Base-by-base conservation (phyloP, 64 coral and sea anemone genomes). In the Dendronephthya gigantea region DNA sequence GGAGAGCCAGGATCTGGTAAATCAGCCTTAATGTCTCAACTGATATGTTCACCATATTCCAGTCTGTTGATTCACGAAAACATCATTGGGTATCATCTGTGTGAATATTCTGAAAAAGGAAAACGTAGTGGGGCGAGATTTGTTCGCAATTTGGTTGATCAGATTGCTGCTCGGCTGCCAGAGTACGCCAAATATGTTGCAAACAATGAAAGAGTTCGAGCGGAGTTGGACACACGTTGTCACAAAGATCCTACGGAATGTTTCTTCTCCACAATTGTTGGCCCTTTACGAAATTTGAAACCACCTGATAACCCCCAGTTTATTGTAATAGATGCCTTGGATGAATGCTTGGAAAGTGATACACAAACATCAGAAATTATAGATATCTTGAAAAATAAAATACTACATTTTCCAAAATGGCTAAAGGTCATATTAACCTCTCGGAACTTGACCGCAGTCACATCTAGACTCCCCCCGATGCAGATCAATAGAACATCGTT, bases 1-100 rank as follows among this genome's bases (percentile, higher is more conserved):
- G 95, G 89, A 27, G 90, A 90, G 39, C 95, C 95, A 48, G 95
- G 95, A 6, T 90, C 91, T 30, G 95, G 95, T 35, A 98, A 98
- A 82, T 90, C 95, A 12, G 84, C 95, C 3, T 65, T 98, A 28
- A 39, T 98, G 2, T 87, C 92, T 19, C 56, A 98, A 27, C 79
- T 98, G 4, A 91, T 98, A 72, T 93, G 95, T 59, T 93, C 95
- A 0, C 68, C 43, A 83, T 79, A 19, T 79, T 98, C 95, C 17
- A 98, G 90, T 81, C 75, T 81, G 32, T 3, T 59, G 13, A 86
- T 97, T 23, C 89, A 98, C 82, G 86, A 35, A 27, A 84, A 87
- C 48, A 88, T 93, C 55, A 87, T 98, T 22, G 95, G 81, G 13
- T 93, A 91, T 88, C 95, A 98, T 62, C 81, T 98, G 79, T 98